Evolutionary conservation across 1,140 invertebrate species (phyloP).

Genomic region (Caenorhabditis latens): DNA sequence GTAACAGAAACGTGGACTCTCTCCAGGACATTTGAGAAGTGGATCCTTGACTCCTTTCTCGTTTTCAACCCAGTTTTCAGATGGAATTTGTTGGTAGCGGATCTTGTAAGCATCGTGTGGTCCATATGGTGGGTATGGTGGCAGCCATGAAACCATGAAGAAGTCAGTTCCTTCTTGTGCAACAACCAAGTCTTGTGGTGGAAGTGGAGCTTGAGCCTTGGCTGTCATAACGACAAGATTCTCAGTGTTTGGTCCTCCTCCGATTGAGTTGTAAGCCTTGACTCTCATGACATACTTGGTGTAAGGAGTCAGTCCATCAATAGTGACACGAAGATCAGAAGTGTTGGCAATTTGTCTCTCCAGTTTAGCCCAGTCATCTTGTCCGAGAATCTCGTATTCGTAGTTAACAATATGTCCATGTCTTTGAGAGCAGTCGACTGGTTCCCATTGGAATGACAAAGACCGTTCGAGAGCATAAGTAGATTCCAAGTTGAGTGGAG

Average conservation of each 20-base stretch:
- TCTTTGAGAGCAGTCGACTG: slow-evolving; percentile 77
- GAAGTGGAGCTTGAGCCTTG: slow-evolving; percentile 77
- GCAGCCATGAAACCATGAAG: slow-evolving; percentile 74
- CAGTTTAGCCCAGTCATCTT: slow-evolving; percentile 77
- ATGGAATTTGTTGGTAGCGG: slow-evolving; percentile 73
- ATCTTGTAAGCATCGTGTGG: slow-evolving; percentile 78
- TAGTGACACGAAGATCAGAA: slow-evolving; percentile 73
- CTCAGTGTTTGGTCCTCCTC: slow-evolving; percentile 77
- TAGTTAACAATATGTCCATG: slow-evolving; percentile 76
- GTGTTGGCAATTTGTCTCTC: slow-evolving; percentile 78
- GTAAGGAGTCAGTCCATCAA: slow-evolving; percentile 77
- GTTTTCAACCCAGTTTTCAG: slow-evolving; percentile 71
- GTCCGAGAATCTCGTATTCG: slow-evolving; percentile 77
- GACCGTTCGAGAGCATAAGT: slow-evolving; percentile 77
- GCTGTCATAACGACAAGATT: slow-evolving; percentile 78
- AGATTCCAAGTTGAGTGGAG: slow-evolving; percentile 74
- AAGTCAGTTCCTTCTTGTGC: slow-evolving; percentile 77
- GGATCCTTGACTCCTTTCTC: slow-evolving; percentile 73
- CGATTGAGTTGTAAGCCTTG: slow-evolving; percentile 75
- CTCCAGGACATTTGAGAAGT: slow-evolving; percentile 73
- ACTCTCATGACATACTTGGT: slow-evolving; percentile 75
- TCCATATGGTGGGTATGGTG: slow-evolving; percentile 76
- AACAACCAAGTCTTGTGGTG: slow-evolving; percentile 77
- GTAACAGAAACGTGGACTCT: slow-evolving; percentile 76
- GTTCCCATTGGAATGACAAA: slow-evolving; percentile 77